Base-by-base conservation (phyloP, 1,140 invertebrate genomes). In the Drosophila orosa region DNA sequence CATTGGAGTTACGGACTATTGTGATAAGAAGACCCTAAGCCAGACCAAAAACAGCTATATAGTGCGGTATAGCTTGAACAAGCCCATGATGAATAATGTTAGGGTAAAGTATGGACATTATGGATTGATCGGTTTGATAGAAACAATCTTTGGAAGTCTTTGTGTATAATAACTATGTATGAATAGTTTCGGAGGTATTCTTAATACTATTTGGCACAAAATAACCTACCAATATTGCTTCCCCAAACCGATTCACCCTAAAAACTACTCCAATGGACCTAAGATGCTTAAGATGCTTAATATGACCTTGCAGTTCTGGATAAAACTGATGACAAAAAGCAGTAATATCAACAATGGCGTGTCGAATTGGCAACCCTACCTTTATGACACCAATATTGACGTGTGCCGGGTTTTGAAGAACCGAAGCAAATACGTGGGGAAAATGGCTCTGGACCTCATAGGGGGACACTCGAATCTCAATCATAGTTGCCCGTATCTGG, bases 401-500 rank as follows among this genome's bases (percentile, higher is more conserved):
- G 8, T 67, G 19, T 80, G 78, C 17, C 55, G 66, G 6, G 62
- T 63, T 12, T 44, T 31, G 27, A 71, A 54, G 35, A 12, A 3
- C 5, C 58, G 59, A 8, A 61, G 75, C 17, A 80, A 80, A 15
- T 17, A 56, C 17, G 9, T 80, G 33, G 59, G 63, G 19, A 80
- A 58, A 50, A 25, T 80, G 55, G 1, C 56, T 5, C 13, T 71
- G 25, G 44, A 31, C 2, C 22, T 75, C n/a, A 12, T 71, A 1
- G 45, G 54, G 0, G 63, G 59, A 1, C 39, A 75, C 10, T 61
- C 78, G 1, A 80, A 72, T 15, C 19, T 76, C 12, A 80, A 80
- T 57, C 78, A 80, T 25, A 66, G 27, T 22, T 80, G 78, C 24
- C 78, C 78, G 13, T 80, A 61, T 45, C 10, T 39, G 24, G 78